These are phyloP conservation scores for Hyalella azteca DNA, from an alignment of 2,888 invertebrate genomes.

Conservation along the genomic window DNA sequence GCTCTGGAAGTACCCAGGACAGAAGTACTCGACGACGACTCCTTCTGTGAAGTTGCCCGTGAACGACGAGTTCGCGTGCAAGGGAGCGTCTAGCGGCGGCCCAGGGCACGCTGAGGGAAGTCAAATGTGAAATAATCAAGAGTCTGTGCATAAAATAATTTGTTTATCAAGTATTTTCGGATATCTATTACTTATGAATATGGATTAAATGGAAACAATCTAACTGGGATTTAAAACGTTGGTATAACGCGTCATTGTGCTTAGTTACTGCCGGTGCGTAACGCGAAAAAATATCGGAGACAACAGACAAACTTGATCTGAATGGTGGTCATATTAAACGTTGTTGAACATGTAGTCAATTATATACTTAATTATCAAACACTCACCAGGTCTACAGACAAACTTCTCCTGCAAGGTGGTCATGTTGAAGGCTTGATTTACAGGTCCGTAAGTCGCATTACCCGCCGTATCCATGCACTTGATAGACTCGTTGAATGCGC, in stretches of 20 bases:
- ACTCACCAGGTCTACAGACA: neutral
- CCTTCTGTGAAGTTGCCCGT: neutral
- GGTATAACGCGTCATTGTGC: neutral
- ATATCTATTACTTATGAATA: too few relatives aligned
- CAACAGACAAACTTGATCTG: too few relatives aligned
- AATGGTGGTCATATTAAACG: too few relatives aligned
- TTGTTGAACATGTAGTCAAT: too few relatives aligned
- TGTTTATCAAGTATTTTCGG: too few relatives aligned
- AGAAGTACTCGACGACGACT: slow-evolving; percentile 10
- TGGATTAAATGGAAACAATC: too few relatives aligned
- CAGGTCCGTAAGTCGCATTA: neutral
- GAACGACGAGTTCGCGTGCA: neutral
- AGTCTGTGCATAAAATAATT: too few relatives aligned
- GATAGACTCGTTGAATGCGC: neutral
- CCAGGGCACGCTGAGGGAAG: slow-evolving; percentile 25
- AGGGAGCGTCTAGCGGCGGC: neutral
- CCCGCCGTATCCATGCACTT: neutral
- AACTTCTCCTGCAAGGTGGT: neutral
- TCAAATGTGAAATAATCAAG: neutral
- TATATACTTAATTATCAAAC: too few relatives aligned
- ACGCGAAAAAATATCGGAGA: too few relatives aligned
- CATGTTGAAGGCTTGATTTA: neutral
- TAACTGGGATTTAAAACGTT: neutral
- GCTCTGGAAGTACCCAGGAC: neutral
- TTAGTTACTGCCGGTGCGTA: too few relatives aligned